Evolutionary conservation across 1,140 invertebrate species (phyloP).

Genomic region (Maconellicoccus hirsutus): DNA sequence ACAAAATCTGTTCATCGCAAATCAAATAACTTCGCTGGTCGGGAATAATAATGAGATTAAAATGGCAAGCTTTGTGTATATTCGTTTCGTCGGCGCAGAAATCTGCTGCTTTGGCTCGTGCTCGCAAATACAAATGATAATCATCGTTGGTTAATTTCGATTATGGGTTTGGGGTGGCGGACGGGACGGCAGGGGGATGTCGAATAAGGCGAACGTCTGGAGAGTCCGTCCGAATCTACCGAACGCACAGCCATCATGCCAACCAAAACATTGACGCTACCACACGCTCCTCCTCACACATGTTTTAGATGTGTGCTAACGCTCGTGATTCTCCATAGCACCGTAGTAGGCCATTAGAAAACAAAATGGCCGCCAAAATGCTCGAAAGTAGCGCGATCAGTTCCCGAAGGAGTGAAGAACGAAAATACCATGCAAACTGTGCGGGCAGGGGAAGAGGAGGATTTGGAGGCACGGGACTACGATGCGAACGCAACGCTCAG

Average conservation of each 20-base stretch:
- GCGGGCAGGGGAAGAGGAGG: not conserved
- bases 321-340: too few species aligned
- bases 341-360: not conserved
- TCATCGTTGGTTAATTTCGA: not conserved
- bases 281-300: too few species aligned
- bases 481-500: not conserved
- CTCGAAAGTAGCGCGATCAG: constrained; percentile 6
- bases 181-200: too few species aligned
- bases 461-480: not conserved
- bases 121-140: not conserved
- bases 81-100: not conserved
- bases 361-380: constrained; percentile 7
- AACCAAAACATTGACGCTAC: too few species aligned
- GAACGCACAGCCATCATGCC: too few species aligned
- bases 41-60: constrained; percentile 9
- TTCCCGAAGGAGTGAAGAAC: not conserved
- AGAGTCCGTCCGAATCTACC: too few species aligned
- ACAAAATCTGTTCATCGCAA: constrained; percentile 8
- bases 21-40: constrained; percentile 3
- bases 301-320: too few species aligned
- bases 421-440: not conserved
- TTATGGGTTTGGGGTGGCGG: not conserved
- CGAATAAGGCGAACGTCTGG: too few species aligned
- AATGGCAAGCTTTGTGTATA: not conserved
- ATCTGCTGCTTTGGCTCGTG: not conserved